phyloP scores from a whole-genome alignment of 2,888 invertebrate species.

The Pristionchus mayeri region DNA sequence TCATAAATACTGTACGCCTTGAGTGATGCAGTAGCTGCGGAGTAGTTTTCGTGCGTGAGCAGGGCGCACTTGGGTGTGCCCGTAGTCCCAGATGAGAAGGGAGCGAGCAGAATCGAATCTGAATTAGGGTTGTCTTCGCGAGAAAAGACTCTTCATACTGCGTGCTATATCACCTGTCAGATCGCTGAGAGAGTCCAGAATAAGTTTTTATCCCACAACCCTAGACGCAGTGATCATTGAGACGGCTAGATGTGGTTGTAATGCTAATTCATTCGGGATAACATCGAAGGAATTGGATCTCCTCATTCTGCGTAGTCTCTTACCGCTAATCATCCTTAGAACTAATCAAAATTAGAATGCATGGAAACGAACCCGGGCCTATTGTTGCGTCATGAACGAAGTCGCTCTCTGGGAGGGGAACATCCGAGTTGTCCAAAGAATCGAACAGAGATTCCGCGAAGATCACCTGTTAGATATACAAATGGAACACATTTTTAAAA shows the following conservation, averaged over 20 bases:
- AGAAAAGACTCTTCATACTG: no score
- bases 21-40: constrained; percentile 65
- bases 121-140: not conserved
- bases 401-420: not conserved
- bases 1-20: constrained; percentile 57
- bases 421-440: not conserved
- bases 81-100: constrained; percentile 70
- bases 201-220: no score
- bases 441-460: not conserved
- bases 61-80: constrained; percentile 71
- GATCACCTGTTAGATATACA: not conserved
- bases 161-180: no score
- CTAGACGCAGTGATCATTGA: no score
- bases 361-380: not conserved
- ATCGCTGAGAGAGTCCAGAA: no score
- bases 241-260: no score
- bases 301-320: no score
- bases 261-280: no score
- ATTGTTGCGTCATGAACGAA: not conserved
- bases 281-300: no score
- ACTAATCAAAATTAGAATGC: no score
- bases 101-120: constrained; percentile 55
- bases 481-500: no score
- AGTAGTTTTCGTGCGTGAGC: constrained; percentile 70
- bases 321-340: no score